Evolutionary conservation across 2,797 vertebrate species (phyloP).

Genomic region (Salmo trutta): DNA sequence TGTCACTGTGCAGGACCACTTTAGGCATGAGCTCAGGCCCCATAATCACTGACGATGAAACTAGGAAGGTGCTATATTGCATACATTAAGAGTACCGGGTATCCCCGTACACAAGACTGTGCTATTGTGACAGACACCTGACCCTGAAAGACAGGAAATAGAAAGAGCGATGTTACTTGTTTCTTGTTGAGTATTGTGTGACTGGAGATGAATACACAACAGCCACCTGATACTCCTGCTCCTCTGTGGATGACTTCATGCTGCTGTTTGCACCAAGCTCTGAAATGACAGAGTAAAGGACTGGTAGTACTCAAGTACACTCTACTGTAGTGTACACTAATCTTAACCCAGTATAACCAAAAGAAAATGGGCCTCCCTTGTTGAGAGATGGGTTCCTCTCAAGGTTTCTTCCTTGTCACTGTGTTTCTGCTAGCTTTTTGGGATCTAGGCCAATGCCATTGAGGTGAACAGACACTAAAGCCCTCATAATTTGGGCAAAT

Average conservation of each 20-base stretch:
- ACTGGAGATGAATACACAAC: slow-evolving; percentile 48
- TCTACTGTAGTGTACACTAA: slow-evolving; percentile 21
- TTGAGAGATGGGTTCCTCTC: not conserved
- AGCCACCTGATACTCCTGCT: slow-evolving; percentile 62
- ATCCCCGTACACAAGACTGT: not conserved
- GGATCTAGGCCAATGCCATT: too few relatives aligned
- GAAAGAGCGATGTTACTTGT: not conserved
- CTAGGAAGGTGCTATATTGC: too few relatives aligned
- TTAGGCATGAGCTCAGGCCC: not conserved
- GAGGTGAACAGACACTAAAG: not conserved
- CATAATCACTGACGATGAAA: not conserved
- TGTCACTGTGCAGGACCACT: not conserved
- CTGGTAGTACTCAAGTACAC: slow-evolving; percentile 21
- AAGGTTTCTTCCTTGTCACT: not conserved
- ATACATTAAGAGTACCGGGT: too few relatives aligned
- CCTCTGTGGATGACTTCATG: slow-evolving; percentile 62
- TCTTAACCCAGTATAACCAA: not conserved
- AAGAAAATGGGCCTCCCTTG: not conserved
- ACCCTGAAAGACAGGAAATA: not conserved
- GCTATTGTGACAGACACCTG: not conserved
- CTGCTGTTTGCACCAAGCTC: not conserved
- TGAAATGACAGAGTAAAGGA: slow-evolving; percentile 32
- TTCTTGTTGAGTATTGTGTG: slow-evolving; percentile 43
- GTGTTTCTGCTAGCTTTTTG: not conserved
- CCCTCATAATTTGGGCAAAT: slow-evolving; percentile 38